These are phyloP conservation scores for human (Homo sapiens) DNA, from an alignment of 2,113 vertebrate species.

Conservation along the genomic window GRCh38 chr15:80430001-80430500, in stretches of 20 bases:
- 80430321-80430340: background rate
- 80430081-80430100: background rate
- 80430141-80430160: background rate
- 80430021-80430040: background rate
- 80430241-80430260: background rate
- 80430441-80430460: background rate
- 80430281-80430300: background rate
- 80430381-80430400: background rate
- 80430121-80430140: background rate
- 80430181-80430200: background rate
- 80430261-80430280: background rate
- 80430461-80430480: background rate
- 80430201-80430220: background rate
- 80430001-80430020: background rate
- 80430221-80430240: background rate
- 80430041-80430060: background rate
- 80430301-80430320: no score
- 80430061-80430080: background rate
- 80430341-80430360: background rate
- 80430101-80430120: background rate
- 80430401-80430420: background rate
- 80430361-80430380: background rate
- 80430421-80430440: background rate
- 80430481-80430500: background rate
- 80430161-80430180: background rate